A percentile compares a stretch with the other conserved stretches of the same genome.
These are phyloP conservation scores for Panurus biarmicus DNA, from an alignment of 2,113 vertebrate species.

Conservation along the genomic window DNA sequence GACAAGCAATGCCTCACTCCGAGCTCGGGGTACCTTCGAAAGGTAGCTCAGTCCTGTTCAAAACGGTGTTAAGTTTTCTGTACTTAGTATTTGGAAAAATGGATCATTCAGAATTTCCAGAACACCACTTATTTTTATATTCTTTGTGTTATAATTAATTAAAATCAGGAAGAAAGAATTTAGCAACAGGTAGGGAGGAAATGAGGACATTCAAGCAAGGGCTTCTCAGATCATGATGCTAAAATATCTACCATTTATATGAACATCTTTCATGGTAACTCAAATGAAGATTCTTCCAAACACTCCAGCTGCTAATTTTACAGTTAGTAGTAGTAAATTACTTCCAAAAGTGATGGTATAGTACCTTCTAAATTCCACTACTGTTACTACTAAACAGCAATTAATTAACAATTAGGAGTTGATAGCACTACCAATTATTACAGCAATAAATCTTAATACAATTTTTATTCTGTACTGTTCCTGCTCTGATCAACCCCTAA, in stretches of 20 bases:
- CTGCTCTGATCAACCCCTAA: not conserved
- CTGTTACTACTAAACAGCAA: not conserved
- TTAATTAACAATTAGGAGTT: not conserved
- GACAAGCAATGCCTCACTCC: not conserved
- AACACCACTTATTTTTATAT: not conserved
- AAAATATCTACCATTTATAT: not conserved
- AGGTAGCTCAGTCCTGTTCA: not conserved
- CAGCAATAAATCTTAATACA: not conserved
- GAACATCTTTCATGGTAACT: not conserved
- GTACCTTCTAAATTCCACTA: not conserved
- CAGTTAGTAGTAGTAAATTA: not conserved
- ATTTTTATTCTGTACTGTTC: not conserved
- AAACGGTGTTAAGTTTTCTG: not conserved
- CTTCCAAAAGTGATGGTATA: not conserved
- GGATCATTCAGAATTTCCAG: not conserved
- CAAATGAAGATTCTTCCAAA: not conserved
- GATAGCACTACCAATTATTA: not conserved
- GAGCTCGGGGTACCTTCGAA: not conserved
- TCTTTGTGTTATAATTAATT: not conserved
- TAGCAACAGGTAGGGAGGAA: not conserved
- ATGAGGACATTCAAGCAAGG: not conserved
- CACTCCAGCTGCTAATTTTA: not conserved
- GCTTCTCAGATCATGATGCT: not conserved
- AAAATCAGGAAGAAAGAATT: not conserved
- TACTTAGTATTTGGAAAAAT: not conserved